Conservation (phyloP, 2,797 vertebrate species). For the Gymnopithys bicolor region DNA sequence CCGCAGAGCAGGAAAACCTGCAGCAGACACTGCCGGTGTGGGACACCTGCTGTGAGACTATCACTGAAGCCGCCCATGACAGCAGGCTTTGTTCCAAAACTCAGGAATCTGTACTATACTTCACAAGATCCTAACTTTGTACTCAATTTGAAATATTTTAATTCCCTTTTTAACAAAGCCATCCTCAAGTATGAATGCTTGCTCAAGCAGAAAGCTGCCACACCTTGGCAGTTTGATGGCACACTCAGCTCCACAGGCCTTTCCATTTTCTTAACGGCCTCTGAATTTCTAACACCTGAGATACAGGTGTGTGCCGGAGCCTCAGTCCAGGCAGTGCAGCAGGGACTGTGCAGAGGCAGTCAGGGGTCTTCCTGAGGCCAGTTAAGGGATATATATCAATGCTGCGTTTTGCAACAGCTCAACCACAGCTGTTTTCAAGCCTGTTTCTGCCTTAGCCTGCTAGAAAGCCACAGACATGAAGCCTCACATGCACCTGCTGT, state of each 20-base stretch:
- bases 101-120: neutral
- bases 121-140: neutral
- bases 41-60: neutral
- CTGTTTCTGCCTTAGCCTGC: neutral
- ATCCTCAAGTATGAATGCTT: neutral
- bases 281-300: neutral
- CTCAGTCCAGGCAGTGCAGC: neutral
- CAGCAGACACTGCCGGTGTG: neutral
- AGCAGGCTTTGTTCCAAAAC: neutral
- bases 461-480: neutral
- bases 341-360: neutral
- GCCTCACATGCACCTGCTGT: neutral
- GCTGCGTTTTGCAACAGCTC: neutral
- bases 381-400: neutral
- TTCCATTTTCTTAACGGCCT: neutral
- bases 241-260: neutral
- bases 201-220: conserved; percentile 9
- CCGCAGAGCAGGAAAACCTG: neutral
- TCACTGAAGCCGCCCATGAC: neutral
- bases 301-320: neutral
- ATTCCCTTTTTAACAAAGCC: conserved; percentile 16
- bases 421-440: neutral
- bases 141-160: neutral
- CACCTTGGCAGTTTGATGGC: neutral
- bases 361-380: neutral